phyloP scores from a whole-genome alignment of 1,140 invertebrate species.

The Bombus polaris region DNA sequence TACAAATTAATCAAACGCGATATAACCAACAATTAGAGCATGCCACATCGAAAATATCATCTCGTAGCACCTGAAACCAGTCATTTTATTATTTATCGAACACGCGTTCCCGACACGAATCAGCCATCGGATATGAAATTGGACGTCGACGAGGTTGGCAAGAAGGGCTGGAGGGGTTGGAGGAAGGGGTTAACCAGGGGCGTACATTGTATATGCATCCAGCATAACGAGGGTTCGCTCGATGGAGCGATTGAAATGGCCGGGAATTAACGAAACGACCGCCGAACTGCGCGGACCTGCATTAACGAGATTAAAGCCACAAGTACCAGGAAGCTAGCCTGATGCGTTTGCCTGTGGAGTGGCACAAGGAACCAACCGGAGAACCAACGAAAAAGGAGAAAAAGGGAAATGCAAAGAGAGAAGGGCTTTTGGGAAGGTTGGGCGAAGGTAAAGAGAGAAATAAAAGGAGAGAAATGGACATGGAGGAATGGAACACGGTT shows the following conservation, averaged over 20 bases:
- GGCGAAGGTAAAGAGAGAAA: background rate
- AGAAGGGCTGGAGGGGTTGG: background rate
- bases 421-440: too few relatives aligned
- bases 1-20: background rate
- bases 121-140: background rate
- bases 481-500: background rate
- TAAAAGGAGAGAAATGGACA: background rate
- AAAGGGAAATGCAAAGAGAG: background rate
- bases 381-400: background rate
- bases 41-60: background rate
- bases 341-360: slow-evolving; percentile 3
- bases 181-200: background rate
- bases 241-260: slow-evolving; percentile 58
- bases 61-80: too few relatives aligned
- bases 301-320: slow-evolving; percentile 64
- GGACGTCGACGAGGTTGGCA: background rate
- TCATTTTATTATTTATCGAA: slow-evolving; percentile 45
- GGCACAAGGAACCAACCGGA: slow-evolving; percentile 2
- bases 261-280: slow-evolving; percentile 62
- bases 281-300: slow-evolving; percentile 43
- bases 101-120: background rate
- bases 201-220: slow-evolving; percentile 38
- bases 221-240: slow-evolving; percentile 49
- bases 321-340: slow-evolving; percentile 35
- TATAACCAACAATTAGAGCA: background rate